Base-by-base conservation (phyloP, 2,888 invertebrate species). In the Acleris emargana region DNA sequence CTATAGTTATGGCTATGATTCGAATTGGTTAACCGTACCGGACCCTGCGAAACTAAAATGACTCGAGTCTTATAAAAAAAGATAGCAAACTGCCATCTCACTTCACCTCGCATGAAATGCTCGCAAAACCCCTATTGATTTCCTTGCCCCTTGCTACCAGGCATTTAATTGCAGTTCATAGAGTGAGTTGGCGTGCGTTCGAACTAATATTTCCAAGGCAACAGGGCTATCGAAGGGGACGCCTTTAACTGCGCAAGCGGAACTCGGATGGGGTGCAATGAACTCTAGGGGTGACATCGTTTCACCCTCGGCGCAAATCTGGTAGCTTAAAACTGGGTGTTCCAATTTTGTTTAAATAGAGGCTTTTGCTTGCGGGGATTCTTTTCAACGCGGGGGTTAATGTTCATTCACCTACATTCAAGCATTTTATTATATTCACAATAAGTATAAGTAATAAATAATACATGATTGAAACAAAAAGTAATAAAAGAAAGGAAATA, bases 401-500 rank as follows among this genome's bases (percentile, higher is more conserved):
- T 64, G 64, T 61, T 57, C 57, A 57, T 38, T 66, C 66, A 66
- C 52, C 66, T 52, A 66, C 45, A 61, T 66, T 66, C 54, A 55
- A 53, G 64, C 59, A 28, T 58, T 38, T 53, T 49, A 38, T 9
- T 58, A 64, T 32, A 32, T 52, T 38, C 49, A 68, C 2, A 63
- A 67, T 55, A 9, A 42, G 7, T 64, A n/a, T n/a, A 52, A n/a
- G 22, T 13, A 11, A 20, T 13, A 50, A 57, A 42, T 20, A 22
- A 43, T 7, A 50, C 22, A 45, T 0, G n/a, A 1, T 45, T 17
- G 17, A 22, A 32, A 18, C 18, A 22, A 38, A 17, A 47, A 32
- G 18, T 52, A n/a, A 62, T 50, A 51, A 20, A 45, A 43, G 57
- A 32, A 32, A 32, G 54, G 63, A 86, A 87, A 87, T 86, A 77